Evolutionary conservation across 1,140 invertebrate genomes (phyloP).

Genomic region (Trichonephila clavata): DNA sequence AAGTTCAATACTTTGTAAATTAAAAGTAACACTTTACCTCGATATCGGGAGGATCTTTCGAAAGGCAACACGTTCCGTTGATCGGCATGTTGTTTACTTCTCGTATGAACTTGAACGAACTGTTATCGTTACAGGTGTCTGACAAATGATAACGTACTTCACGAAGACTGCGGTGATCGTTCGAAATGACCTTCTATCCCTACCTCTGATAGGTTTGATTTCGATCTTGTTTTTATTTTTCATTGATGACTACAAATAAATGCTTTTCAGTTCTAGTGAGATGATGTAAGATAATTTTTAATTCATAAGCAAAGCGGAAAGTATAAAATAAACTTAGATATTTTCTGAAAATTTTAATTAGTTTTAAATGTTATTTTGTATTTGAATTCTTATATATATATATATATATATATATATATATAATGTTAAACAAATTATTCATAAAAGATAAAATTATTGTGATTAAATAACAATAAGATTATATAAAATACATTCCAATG

Average conservation of each 20-base stretch:
- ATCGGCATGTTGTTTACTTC: background rate
- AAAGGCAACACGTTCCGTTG: slow-evolving; percentile 21
- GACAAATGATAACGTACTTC: background rate
- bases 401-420: too few relatives aligned
- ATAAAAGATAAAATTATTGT: too few relatives aligned
- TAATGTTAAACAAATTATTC: too few relatives aligned
- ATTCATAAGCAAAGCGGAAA: too few relatives aligned
- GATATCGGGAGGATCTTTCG: slow-evolving; percentile 70
- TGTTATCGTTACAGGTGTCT: background rate
- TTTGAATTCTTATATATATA: too few relatives aligned
- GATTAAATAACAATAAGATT: too few relatives aligned
- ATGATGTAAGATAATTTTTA: too few relatives aligned
- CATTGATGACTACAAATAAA: background rate
- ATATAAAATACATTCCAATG: too few relatives aligned
- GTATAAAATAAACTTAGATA: too few relatives aligned
- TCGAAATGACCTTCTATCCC: slow-evolving; percentile 13
- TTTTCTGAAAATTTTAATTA: too few relatives aligned
- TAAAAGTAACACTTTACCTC: slow-evolving; percentile 51
- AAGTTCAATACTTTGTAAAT: background rate
- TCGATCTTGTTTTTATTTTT: background rate
- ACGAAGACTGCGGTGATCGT: background rate
- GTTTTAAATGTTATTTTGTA: too few relatives aligned
- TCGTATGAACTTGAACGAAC: background rate
- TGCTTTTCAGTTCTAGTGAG: background rate
- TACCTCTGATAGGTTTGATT: background rate